phyloP scores from a whole-genome alignment of 2,113 vertebrate genomes.

The Oncorhynchus nerka region DNA sequence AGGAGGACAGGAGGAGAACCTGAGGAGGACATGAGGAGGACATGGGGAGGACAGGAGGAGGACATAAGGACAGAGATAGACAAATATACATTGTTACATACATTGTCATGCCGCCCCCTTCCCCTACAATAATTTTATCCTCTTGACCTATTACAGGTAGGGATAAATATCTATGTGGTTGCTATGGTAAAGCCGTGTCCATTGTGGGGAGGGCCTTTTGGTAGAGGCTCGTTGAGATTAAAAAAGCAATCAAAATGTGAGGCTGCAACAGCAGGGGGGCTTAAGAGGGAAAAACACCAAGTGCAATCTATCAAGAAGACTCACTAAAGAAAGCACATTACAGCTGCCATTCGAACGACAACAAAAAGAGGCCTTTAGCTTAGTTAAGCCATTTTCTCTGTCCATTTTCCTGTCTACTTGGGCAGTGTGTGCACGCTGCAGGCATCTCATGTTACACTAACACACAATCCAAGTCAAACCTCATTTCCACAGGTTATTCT shows the following conservation, averaged over 20 bases:
- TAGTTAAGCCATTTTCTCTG: constrained; percentile 2
- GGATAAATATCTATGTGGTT: constrained; percentile 9
- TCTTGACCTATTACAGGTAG: background rate
- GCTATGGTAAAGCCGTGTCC: constrained; percentile 26
- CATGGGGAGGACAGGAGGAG: too few relatives aligned
- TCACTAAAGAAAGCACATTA: background rate
- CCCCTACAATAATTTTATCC: background rate
- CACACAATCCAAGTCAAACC: too few relatives aligned
- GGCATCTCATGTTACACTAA: too few relatives aligned
- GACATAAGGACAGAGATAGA: background rate
- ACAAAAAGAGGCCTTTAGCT: background rate
- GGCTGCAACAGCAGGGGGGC: background rate
- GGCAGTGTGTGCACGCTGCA: background rate
- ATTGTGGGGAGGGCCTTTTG: background rate
- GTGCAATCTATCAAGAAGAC: background rate
- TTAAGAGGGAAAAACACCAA: background rate
- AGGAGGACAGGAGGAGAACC: too few relatives aligned
- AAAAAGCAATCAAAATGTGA: background rate
- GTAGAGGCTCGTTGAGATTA: constrained; percentile 1
- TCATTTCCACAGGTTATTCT: background rate
- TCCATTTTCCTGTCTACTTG: constrained; percentile 1
- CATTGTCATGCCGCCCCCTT: background rate
- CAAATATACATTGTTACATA: too few relatives aligned
- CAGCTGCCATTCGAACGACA: constrained; percentile 8
- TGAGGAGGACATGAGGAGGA: too few relatives aligned